Evolutionary conservation across 2,888 invertebrate genomes (phyloP), one percentile per base, ranked within the genome.

Genomic region (Cephalotes varians): DNA sequence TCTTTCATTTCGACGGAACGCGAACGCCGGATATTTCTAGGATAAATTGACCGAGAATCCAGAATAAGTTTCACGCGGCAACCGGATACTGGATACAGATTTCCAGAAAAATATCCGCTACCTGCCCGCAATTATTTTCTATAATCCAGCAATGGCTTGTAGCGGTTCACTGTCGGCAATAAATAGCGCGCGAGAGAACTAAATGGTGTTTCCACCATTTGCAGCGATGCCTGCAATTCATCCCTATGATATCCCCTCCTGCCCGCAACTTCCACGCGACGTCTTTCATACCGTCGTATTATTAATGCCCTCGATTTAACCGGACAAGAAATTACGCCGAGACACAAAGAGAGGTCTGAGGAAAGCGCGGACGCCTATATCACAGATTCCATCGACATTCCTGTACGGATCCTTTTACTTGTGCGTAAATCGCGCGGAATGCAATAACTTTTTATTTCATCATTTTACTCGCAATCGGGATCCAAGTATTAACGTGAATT

Each of bases 231-330:
- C 49, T 47, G 34, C 64, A 58, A 85, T 74, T 74, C 31, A 65
- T 44, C 15, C 21, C 44, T 44, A 21, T 21, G 44, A 69, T 40
- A 21, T 12, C 4, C 25, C 12, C 12, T 44, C 28, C 12, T 34
- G 5, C 47, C 47, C 31, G 37, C 25, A 56, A 31, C 15, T 64
- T 21, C 58, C 34, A 21, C 40, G 9, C 64, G 21, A 12, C 49
- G 51, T 34, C 85, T 72, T 58, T 18, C 67, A 56, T 79, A 49
- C 31, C 47, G 34, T 71, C 60, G 25, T 18, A 71, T 85, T 74
- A 82, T 85, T 76, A 85, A 85, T 64, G 44, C n/a, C 28, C 44
- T 77, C 65, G 31, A 56, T 47, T 64, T 71, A 56, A 10, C 51
- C 37, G 47, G 65, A 47, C 67, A 65, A 82, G 83, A 84, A 64